A percentile compares a stretch with the other conserved stretches of the same genome.
phyloP scores from a whole-genome alignment of 2,113 vertebrate genomes.

The Ceyx melanurus region DNA sequence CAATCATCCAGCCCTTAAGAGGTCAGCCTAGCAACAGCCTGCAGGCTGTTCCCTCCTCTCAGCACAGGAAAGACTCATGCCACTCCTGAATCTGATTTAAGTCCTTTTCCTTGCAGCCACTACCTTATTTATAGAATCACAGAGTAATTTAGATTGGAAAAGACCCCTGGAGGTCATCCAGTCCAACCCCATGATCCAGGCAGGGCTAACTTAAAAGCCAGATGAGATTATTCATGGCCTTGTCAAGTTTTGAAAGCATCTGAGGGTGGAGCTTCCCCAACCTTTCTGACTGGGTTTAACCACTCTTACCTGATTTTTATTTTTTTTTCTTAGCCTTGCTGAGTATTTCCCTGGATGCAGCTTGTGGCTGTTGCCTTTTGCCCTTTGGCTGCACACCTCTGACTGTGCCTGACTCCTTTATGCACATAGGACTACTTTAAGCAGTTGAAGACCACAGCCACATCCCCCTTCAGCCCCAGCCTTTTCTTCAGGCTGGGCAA shows the following conservation, averaged over 20 bases:
- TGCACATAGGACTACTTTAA: background rate
- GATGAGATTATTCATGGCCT: background rate
- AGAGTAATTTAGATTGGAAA: conserved; percentile 49
- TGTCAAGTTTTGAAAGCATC: background rate
- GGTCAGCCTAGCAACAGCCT: conserved; percentile 11
- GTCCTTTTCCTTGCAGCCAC: conserved; percentile 9
- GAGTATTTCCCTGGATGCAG: background rate
- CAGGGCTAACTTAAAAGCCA: background rate
- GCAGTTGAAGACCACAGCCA: background rate
- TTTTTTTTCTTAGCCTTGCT: background rate
- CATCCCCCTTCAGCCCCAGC: background rate
- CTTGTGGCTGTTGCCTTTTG: background rate
- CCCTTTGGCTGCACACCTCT: background rate
- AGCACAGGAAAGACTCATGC: conserved; percentile 38
- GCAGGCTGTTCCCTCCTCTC: conserved; percentile 23
- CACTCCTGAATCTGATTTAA: conserved; percentile 52
- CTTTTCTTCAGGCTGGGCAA: background rate
- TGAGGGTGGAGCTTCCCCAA: background rate
- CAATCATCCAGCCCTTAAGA: conserved; percentile 39
- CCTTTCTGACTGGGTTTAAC: background rate
- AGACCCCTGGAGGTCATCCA: conserved; percentile 22
- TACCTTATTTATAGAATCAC: conserved; percentile 50
- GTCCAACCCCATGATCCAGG: background rate
- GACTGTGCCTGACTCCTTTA: background rate
- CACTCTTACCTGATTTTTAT: background rate